Conservation (phyloP, 1,140 invertebrate genomes). For the Samia ricini region DNA sequence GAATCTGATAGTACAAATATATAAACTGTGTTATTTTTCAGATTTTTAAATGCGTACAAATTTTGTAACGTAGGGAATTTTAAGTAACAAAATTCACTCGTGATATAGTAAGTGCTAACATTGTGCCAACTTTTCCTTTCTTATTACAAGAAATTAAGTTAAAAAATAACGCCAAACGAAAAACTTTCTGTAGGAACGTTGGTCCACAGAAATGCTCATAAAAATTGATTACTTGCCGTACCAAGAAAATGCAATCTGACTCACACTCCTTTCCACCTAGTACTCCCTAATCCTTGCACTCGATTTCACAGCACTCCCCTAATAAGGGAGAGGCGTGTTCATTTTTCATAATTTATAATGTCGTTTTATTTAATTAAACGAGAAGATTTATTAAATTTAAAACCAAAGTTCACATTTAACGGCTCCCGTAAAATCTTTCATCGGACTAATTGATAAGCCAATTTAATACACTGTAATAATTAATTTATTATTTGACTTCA, state of each 20-base stretch:
- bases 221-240: conserved; percentile 73
- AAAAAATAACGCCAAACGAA: neutral
- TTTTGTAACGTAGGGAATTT: no score
- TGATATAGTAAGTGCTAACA: neutral
- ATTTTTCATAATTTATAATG: conserved; percentile 26
- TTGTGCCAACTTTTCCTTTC: neutral
- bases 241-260: conserved; percentile 72
- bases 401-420: no score
- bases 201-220: conserved; percentile 68
- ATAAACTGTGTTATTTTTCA: no score
- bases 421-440: no score
- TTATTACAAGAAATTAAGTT: neutral
- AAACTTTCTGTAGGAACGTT: conserved; percentile 19
- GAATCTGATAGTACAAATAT: no score
- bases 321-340: conserved; percentile 44
- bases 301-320: conserved; percentile 35
- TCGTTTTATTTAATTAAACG: no score
- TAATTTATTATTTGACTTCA: no score
- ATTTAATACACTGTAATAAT: no score
- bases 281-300: conserved; percentile 19
- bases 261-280: conserved; percentile 19
- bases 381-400: no score
- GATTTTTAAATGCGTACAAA: no score
- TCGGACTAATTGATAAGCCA: no score
- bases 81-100: neutral